phyloP scores from a whole-genome alignment of 2,888 invertebrate species.

The Gymnosoma rotundatum region DNA sequence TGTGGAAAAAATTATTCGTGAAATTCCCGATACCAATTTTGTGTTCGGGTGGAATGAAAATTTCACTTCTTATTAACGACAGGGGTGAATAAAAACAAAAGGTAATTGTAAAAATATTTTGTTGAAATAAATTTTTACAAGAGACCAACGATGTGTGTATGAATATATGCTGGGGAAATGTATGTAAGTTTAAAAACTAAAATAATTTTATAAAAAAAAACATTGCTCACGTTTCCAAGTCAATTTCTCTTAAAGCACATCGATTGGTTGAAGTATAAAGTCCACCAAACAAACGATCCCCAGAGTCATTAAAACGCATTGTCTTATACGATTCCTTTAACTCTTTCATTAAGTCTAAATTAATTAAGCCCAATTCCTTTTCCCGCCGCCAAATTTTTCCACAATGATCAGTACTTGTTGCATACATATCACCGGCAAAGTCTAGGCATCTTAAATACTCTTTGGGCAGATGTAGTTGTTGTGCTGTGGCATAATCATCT shows the following conservation, averaged over 20 bases:
- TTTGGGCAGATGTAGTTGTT: conserved; percentile 76
- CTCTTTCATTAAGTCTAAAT: conserved; percentile 76
- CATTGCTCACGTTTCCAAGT: conserved; percentile 78
- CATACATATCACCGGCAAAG: conserved; percentile 76
- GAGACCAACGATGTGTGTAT: too few relatives aligned
- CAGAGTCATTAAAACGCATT: conserved; percentile 75
- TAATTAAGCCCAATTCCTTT: conserved; percentile 77
- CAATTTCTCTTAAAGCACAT: conserved; percentile 78
- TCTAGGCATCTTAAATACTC: conserved; percentile 79
- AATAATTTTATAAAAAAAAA: background rate
- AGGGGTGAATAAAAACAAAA: too few relatives aligned
- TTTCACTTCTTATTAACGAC: too few relatives aligned
- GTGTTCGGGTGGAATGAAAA: too few relatives aligned
- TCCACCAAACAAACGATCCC: conserved; percentile 78
- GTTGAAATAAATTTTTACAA: too few relatives aligned
- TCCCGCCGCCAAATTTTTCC: conserved; percentile 79
- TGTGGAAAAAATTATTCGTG: too few relatives aligned
- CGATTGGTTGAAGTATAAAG: conserved; percentile 76
- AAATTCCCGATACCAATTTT: too few relatives aligned
- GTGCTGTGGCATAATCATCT: conserved; percentile 74
- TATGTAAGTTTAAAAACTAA: conserved; percentile 4
- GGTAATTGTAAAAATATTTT: too few relatives aligned
- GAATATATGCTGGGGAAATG: background rate
- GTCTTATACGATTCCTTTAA: conserved; percentile 77
- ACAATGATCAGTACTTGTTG: conserved; percentile 76